These are phyloP conservation scores for Prunella himalayana DNA, from an alignment of 2,113 vertebrate species.

Conservation along the genomic window DNA sequence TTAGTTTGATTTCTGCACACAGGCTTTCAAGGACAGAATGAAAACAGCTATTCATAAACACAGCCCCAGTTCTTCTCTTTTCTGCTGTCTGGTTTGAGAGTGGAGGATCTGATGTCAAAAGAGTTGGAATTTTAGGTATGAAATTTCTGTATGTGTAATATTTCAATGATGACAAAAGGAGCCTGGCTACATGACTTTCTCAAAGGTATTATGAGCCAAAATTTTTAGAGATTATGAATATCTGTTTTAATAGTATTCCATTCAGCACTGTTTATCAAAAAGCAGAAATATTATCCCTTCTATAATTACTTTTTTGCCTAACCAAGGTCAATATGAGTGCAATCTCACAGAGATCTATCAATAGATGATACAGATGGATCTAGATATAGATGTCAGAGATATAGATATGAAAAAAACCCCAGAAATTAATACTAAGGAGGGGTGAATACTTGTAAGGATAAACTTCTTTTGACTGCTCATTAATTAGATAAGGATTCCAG, in stretches of 20 bases:
- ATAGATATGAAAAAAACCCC: background rate
- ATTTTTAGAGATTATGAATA: background rate
- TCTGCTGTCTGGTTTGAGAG: background rate
- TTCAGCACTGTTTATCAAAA: background rate
- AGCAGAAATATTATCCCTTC: background rate
- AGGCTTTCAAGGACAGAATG: background rate
- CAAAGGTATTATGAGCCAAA: background rate
- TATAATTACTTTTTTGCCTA: background rate
- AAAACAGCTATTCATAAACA: background rate
- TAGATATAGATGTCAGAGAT: background rate
- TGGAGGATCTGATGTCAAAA: background rate
- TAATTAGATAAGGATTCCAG: background rate
- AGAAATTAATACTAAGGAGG: background rate
- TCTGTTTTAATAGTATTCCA: background rate
- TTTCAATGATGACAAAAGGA: background rate
- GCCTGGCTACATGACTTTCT: background rate
- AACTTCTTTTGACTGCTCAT: background rate
- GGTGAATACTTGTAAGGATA: background rate
- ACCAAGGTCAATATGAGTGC: background rate
- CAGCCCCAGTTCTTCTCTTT: background rate
- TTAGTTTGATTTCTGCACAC: background rate
- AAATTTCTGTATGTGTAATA: background rate
- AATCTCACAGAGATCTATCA: rapidly evolving
- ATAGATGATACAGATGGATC: background rate
- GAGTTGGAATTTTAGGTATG: background rate